Base-by-base conservation (phyloP, 1,140 invertebrate genomes). In the Idris sp. region DNA sequence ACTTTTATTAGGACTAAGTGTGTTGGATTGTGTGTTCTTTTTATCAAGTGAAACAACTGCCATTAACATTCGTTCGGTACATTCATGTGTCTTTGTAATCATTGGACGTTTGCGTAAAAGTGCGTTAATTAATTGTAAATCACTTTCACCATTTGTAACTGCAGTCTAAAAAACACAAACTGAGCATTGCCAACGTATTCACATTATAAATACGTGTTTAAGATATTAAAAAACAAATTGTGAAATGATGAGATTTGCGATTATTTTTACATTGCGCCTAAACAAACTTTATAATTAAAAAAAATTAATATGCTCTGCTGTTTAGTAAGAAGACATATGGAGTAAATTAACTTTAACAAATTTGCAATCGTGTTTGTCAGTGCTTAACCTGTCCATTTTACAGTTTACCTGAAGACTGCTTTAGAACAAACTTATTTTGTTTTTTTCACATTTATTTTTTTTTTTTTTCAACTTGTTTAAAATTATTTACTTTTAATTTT, bases 281-380 rank as follows among this genome's bases (percentile, higher is more conserved):
- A n/a, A 7, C 49, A 13, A 14, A 67, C 8, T 56, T 56, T 62
- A 62, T 49, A 49, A 19, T 25, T 48, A 40, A 26, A 31, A 54
- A 40, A 14, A 58, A 28, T n/a, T n/a, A n/a, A n/a, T n/a, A 22
- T 4, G 6, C 19, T 22, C 19, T 22, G 19, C 6, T 22, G 19
- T 22, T 22, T 6, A 22, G n/a, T n/a, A n/a, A 4, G 6, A 22
- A 4, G 19, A 22, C 19, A 6, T 6, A 35, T 54, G 11, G n/a
- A 65, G 62, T 62, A 74, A 68, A 68, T 36, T 62, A 22, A 68
- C 14, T 68, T 75, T 38, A 56, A 69, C 43, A 56, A 58, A 75
- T 18, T 68, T 56, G 51, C 33, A 13, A 41, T 38, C 41, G 30
- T 62, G 40, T 59, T 64, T 75, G 36, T 75, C 58, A 64, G 31